These are phyloP conservation scores for Drosophila nebulosa DNA, from an alignment of 1,140 invertebrate genomes.

Conservation along the genomic window DNA sequence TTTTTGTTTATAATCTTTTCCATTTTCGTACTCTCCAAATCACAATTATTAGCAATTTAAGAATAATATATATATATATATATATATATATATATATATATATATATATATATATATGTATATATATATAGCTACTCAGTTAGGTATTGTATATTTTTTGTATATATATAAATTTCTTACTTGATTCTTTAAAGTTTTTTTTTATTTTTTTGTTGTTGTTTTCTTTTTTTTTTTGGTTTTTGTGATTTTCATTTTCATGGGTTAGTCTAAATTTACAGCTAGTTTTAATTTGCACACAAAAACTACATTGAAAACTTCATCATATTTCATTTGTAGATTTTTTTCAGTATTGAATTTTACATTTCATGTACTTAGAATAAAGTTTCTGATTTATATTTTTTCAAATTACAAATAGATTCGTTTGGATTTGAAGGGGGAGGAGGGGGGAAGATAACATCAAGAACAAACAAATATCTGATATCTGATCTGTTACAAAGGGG, in stretches of 20 bases:
- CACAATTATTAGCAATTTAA: conserved; percentile 80
- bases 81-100: conserved; percentile 33
- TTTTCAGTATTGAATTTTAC: conserved; percentile 54
- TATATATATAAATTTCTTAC: conserved; percentile 69
- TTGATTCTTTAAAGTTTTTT: conserved; percentile 8
- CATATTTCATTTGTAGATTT: conserved; percentile 27
- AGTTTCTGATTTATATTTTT: conserved; percentile 38
- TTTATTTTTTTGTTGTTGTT: conserved; percentile 30
- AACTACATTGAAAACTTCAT: conserved; percentile 52
- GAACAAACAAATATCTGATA: conserved; percentile 73
- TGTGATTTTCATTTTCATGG: neutral
- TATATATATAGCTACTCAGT: conserved; percentile 14
- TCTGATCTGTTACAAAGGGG: conserved; percentile 55
- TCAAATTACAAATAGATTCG: conserved; percentile 15
- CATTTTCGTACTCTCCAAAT: conserved; percentile 75
- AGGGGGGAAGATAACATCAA: conserved; percentile 61
- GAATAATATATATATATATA: conserved; percentile 65
- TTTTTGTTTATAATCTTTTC: conserved; percentile 3
- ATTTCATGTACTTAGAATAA: conserved; percentile 53
- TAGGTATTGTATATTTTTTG: conserved; percentile 13
- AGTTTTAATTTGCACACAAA: conserved; percentile 30
- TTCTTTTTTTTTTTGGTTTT: neutral
- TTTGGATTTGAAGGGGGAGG: too few relatives aligned
- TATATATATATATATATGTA: conserved; percentile 45
- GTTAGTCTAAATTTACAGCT: conserved; percentile 54